Evolutionary conservation across 2,888 invertebrate genomes (phyloP), one percentile per base, ranked within the genome.

Genomic region (Sipha maydis): DNA sequence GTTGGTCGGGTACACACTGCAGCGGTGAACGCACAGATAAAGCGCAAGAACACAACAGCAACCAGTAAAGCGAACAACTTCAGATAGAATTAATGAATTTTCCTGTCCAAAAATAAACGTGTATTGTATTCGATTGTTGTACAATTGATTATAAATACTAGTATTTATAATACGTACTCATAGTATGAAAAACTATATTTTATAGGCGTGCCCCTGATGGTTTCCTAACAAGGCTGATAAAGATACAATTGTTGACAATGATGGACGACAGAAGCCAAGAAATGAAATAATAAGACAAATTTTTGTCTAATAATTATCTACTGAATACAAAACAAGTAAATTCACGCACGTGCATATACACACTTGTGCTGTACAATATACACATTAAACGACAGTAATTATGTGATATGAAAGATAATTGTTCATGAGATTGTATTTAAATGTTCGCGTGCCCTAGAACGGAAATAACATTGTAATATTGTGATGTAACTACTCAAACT

Each of bases 161-260:
- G 34, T 34, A 4, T 34, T 34, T 34, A n/a, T n/a, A n/a, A n/a
- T n/a, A n/a, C n/a, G n/a, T n/a, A n/a, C n/a, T n/a, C n/a, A 71
- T 25, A 9, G n/a, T 80, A 83, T 28, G 75, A 41, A 61, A 80
- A 67, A 80, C 79, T 38, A 38, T 56, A 34, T 4, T 3, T 25
- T 19, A 73, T 75, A 61, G 4, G 56, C 38, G 11, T 61, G 84
- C 38, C 84, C 84, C 75, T 61, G 84, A 61, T 7, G 9, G 25
- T 83, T 54, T 71, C 31, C 54, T 14, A 71, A 73, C 83, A 71
- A 84, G 76, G 84, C 28, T 41, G 38, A 38, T 61, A 14, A 61
- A 61, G 25, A 48, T 21, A 48, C 21, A 83, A 75, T 83, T 75
- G 83, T 56, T 56, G 83, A 38, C 56, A 75, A 83, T 79, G 79